phyloP scores from a whole-genome alignment of 2,888 invertebrate species.

The Macaria liturata region DNA sequence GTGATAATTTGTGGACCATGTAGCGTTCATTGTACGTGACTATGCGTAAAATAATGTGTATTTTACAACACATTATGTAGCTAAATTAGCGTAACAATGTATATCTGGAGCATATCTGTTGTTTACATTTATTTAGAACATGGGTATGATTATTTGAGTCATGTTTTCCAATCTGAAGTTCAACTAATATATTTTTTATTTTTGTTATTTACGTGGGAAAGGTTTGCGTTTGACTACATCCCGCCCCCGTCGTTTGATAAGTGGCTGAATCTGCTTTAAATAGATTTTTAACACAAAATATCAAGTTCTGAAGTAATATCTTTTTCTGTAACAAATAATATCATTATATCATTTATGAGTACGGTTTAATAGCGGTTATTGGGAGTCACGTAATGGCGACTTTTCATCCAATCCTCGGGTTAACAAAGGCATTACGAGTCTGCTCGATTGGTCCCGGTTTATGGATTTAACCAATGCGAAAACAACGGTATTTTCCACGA shows the following conservation, averaged over 20 bases:
- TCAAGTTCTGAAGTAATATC: no score
- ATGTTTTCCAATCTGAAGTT: no score
- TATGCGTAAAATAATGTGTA: constrained; percentile 3
- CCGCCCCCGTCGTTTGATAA: no score
- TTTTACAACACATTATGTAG: not conserved
- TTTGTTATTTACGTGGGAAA: no score
- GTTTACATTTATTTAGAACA: no score
- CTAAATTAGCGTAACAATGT: no score
- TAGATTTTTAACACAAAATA: no score
- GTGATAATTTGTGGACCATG: constrained; percentile 9
- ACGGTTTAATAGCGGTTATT: constrained; percentile 39
- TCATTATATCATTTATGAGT: constrained; percentile 39
- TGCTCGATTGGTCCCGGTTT: constrained; percentile 21
- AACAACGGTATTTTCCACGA: constrained; percentile 15
- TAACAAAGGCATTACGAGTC: constrained; percentile 24
- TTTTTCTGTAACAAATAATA: constrained; percentile 31
- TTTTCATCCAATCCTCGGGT: constrained; percentile 38
- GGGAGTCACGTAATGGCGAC: constrained; percentile 30
- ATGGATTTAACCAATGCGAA: constrained; percentile 20
- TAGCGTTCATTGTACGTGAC: constrained; percentile 18
- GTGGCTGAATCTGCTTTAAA: no score
- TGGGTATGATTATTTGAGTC: no score
- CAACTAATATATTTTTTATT: no score
- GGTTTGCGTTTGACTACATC: no score
- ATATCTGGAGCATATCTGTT: no score